phyloP scores from a whole-genome alignment of 2,888 invertebrate species.

The Physocephala rufipes region DNA sequence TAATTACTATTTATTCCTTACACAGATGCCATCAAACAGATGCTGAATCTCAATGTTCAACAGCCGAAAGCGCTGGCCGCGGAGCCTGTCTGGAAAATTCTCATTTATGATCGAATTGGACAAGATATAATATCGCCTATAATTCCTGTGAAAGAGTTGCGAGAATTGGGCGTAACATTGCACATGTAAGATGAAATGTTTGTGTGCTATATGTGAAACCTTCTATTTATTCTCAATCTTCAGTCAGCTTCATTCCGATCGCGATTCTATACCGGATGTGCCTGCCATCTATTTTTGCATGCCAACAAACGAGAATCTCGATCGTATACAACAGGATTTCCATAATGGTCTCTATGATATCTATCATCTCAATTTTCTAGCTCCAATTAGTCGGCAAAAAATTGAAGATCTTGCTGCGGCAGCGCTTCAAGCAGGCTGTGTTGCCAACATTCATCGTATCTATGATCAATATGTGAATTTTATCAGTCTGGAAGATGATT shows the following conservation, averaged over 20 bases:
- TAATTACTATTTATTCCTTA: slow-evolving; percentile 25
- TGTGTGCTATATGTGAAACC: neutral
- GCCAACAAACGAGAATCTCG: slow-evolving; percentile 95
- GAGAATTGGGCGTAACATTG: slow-evolving; percentile 96
- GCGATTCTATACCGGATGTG: slow-evolving; percentile 96
- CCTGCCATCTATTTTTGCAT: slow-evolving; percentile 98
- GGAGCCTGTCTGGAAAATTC: slow-evolving; percentile 95
- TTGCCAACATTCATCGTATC: slow-evolving; percentile 92
- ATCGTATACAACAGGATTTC: slow-evolving; percentile 89
- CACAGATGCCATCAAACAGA: slow-evolving; percentile 90
- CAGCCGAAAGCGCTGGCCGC: slow-evolving; percentile 78
- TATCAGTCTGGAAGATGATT: slow-evolving; percentile 96
- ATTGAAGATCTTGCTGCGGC: slow-evolving; percentile 95
- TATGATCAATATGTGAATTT: slow-evolving; percentile 99
- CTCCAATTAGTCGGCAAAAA: slow-evolving; percentile 91
- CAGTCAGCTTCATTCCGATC: slow-evolving; percentile 86
- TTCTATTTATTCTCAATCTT: neutral
- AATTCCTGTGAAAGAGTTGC: slow-evolving; percentile 91
- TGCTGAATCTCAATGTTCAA: slow-evolving; percentile 91
- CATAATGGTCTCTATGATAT: slow-evolving; percentile 90
- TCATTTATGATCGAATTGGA: slow-evolving; percentile 94
- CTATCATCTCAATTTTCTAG: slow-evolving; percentile 96
- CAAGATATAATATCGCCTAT: slow-evolving; percentile 99
- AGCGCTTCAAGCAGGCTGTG: slow-evolving; percentile 88
- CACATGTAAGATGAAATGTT: slow-evolving; percentile 82